These are phyloP conservation scores for Sebastes reedi DNA, from an alignment of 2,797 vertebrate genomes.

Conservation along the genomic window DNA sequence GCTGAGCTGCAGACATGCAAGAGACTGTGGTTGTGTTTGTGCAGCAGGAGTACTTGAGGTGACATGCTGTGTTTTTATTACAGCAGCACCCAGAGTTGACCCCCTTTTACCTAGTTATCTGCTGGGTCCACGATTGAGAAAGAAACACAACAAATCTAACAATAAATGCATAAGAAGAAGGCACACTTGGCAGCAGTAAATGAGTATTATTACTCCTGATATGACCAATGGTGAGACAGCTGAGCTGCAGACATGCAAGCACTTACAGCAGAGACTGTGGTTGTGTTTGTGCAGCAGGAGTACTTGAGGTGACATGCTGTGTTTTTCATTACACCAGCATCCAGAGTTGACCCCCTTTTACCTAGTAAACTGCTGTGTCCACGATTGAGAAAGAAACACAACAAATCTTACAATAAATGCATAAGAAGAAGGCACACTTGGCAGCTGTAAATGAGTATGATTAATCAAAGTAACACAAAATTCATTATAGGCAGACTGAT, in stretches of 20 bases:
- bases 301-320: constrained; percentile 55
- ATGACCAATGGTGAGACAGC: constrained; percentile 55
- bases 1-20: constrained; percentile 17
- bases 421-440: background rate
- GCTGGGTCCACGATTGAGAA: background rate
- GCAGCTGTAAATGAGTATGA: background rate
- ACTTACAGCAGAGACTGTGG: constrained; percentile 28
- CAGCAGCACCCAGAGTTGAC: constrained; percentile 29
- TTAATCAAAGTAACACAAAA: background rate
- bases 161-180: background rate
- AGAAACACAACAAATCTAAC: background rate
- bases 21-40: constrained; percentile 51
- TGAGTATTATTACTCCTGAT: background rate
- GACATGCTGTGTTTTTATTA: constrained; percentile 48
- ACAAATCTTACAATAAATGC: background rate
- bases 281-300: constrained; percentile 58
- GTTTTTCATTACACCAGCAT: constrained; percentile 41
- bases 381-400: background rate
- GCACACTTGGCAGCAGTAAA: background rate
- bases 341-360: constrained; percentile 33
- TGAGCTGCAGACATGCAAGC: constrained; percentile 17
- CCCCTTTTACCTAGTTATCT: constrained; percentile 5
- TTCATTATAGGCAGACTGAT: background rate
- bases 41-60: constrained; percentile 58
- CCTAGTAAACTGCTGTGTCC: background rate